Evolutionary conservation across 2,888 invertebrate species (phyloP).

Genomic region (Chymomyza caudatula): DNA sequence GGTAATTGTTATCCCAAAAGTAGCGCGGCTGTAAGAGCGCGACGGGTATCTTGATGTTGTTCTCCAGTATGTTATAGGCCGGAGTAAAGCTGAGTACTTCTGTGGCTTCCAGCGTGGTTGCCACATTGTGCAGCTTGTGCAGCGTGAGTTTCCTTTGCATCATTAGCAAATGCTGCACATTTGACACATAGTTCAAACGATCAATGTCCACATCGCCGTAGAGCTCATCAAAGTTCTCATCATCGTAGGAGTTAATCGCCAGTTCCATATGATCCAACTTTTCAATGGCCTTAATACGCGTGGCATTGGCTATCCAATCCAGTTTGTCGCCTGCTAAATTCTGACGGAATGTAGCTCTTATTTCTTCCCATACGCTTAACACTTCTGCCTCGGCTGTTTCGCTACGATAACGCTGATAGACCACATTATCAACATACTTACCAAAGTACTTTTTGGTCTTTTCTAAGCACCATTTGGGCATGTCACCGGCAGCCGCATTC

Average conservation of each 20-base stretch:
- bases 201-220: slow-evolving; percentile 50
- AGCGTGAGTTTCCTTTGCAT: slow-evolving; percentile 20
- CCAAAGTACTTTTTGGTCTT: slow-evolving; percentile 62
- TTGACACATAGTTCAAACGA: slow-evolving; percentile 54
- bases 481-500: slow-evolving; percentile 23
- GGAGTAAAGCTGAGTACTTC: slow-evolving; percentile 57
- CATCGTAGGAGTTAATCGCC: slow-evolving; percentile 64
- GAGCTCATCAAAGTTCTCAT: slow-evolving; percentile 51
- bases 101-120: slow-evolving; percentile 29
- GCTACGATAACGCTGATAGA: slow-evolving; percentile 58
- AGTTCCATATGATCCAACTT: slow-evolving; percentile 65
- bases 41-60: slow-evolving; percentile 70
- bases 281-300: slow-evolving; percentile 57
- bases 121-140: slow-evolving; percentile 29
- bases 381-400: slow-evolving; percentile 57
- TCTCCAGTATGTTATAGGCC: slow-evolving; percentile 59
- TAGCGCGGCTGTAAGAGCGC: slow-evolving; percentile 70
- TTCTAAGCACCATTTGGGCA: slow-evolving; percentile 53
- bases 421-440: slow-evolving; percentile 64
- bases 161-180: slow-evolving; percentile 57
- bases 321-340: slow-evolving; percentile 59
- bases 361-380: slow-evolving; percentile 61
- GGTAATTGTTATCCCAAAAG: slow-evolving; percentile 69
- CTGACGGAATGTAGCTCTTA: slow-evolving; percentile 56
- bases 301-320: slow-evolving; percentile 67